Evolutionary conservation across 2,113 vertebrate species (phyloP), one percentile per base, ranked within the genome.

Genomic region (Equus quagga): DNA sequence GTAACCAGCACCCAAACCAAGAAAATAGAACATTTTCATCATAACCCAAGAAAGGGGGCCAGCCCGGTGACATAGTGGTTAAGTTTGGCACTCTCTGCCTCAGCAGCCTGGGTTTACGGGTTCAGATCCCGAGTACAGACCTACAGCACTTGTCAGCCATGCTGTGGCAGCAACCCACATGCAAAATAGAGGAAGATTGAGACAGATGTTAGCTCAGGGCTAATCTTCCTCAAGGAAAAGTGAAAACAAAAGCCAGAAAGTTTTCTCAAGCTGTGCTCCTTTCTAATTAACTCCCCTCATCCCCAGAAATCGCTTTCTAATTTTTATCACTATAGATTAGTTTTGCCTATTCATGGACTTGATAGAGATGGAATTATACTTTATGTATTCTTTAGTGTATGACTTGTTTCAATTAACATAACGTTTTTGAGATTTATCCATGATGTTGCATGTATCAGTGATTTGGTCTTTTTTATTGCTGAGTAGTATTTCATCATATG

Each of bases 271-370:
- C 24, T 85, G 33, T 31, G 54, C 54, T 93, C 60, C 51, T 65
- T 96, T 83, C 60, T 73, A 75, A 75, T 80, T 44, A 84, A 31
- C 76, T 96, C 17, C 15, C 46, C 12, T 81, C 54, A 90, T 56
- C 26, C 62, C 15, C 67, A 82, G 67, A 86, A 75, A 82, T 85
- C 69, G 67, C 6, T 89, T 76, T 64, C 54, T 72, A 54, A 93
- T 81, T 96, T 89, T 95, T 65, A 65, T 84, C 36, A 78, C 65
- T 75, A 28, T 15, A 81, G 13, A 70, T 96, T 95, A 62, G 13
- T 85, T 81, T 97, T 75, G 8, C 44, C 58, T 85, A 21, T 85
- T 80, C 18, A 89, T 58, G 7, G 76, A 58, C 36, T 88, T 83
- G 18, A 24, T 60, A 65, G 72, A 76, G 18, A 69, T 76, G 36